Conservation (phyloP, 1,140 invertebrate species). For the Oryzaephilus surinamensis region DNA sequence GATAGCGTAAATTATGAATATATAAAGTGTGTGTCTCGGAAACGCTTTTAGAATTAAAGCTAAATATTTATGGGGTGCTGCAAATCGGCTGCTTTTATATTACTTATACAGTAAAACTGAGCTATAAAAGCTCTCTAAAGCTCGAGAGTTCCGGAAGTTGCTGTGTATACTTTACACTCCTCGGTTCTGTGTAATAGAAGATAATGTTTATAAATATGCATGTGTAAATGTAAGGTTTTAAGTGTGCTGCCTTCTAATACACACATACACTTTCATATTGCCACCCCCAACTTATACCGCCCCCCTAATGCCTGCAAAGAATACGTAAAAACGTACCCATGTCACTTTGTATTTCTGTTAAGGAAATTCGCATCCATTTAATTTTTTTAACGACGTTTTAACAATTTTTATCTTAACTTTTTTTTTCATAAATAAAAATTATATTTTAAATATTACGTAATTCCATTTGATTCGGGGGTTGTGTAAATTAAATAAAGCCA, state of each 20-base stretch:
- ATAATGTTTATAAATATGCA: constrained; percentile 39
- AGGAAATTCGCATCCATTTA: not conserved
- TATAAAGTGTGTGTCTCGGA: constrained; percentile 34
- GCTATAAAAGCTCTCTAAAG: constrained; percentile 37
- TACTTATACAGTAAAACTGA: constrained; percentile 38
- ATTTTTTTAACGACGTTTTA: not conserved
- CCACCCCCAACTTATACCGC: constrained; percentile 9
- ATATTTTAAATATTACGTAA: not conserved
- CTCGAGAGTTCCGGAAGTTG: constrained; percentile 27
- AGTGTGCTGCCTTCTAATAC: constrained; percentile 15
- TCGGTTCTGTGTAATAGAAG: constrained; percentile 34
- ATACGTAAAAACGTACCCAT: constrained; percentile 20
- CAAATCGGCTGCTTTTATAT: constrained; percentile 38
- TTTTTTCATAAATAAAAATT: not conserved
- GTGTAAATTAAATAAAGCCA: not conserved
- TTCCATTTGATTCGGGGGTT: not conserved
- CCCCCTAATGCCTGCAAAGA: constrained; percentile 22
- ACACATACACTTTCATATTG: not conserved
- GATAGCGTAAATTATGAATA: constrained; percentile 26
- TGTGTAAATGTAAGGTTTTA: constrained; percentile 35
- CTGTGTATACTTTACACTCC: constrained; percentile 30
- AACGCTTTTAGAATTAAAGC: constrained; percentile 36
- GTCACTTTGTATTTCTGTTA: too few species aligned
- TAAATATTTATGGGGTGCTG: constrained; percentile 37
- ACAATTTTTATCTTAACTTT: not conserved